Base-by-base conservation (phyloP, 2,888 invertebrate genomes). In the Camponotus fellah region DNA sequence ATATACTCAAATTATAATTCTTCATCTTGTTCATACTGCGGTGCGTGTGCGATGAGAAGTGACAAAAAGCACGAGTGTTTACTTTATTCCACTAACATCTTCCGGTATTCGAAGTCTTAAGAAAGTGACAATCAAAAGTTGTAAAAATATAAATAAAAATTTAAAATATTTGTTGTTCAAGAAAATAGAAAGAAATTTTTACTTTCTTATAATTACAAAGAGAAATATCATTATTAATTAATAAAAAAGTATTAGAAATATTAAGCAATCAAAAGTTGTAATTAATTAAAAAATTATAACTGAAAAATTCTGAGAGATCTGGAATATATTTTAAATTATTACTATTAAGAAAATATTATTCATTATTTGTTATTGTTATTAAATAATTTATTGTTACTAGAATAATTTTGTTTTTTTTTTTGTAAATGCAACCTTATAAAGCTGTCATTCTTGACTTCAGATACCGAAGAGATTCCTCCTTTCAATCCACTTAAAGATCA, bases 21-120 rank as follows among this genome's bases (percentile, higher is more conserved):
- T 32, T 32, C 26, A 34, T 2, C 17, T 49, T 46, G 49, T 65
- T 0, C 46, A 75, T 40, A n/a, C 43, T 34, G 17, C 86, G 40
- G 82, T 90, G 90, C 87, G 83, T 84, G 40, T 87, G 85, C 89
- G 88, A 90, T 84, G 84, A 89, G 85, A 89, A 74, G 60, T 87
- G 79, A 72, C 66, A 64, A 83, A 26, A 83, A 84, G 65, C 83
- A 86, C 49, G 9, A 66, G 58, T 81, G 71, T 56, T 75, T 66
- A 12, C 2, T 17, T 6, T 62, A 60, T 71, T 69, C 43, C 21
- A 26, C 5, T 64, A 56, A 53, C 46, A 49, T 46, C 32, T 49
- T 26, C n/a, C 46, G 34, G 34, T 34, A 80, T 74, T 49, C 14
- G 9, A 60, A 80, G 46, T 26, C 26, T 10, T 17, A 32, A 58